Percentiles rank a stretch among this genome's conserved stretches.
Conservation (phyloP, 2,113 vertebrate genomes). For the Motacilla tschutschensis region DNA sequence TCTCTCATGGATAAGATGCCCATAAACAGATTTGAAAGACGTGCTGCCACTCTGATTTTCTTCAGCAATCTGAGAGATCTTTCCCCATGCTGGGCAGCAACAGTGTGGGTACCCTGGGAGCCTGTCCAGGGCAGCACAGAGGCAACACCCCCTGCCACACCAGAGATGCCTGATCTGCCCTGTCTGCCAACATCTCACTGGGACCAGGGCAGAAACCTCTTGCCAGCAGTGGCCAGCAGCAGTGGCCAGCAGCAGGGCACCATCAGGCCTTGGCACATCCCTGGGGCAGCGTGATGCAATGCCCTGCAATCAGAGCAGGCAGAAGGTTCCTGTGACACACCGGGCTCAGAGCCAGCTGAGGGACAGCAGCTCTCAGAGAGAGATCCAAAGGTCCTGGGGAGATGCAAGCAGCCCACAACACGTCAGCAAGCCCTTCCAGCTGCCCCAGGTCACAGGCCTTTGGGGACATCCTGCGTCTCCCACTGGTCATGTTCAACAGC, state of each 20-base stretch:
- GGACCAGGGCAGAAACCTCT: background rate
- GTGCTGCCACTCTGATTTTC: background rate
- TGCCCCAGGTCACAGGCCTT: background rate
- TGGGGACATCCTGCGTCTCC: background rate
- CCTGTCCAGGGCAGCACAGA: background rate
- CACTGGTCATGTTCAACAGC: no score
- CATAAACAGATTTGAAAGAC: background rate
- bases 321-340: background rate
- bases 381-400: background rate
- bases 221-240: background rate
- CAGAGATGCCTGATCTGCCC: background rate
- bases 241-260: background rate
- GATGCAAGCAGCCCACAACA: accelerated
- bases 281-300: background rate
- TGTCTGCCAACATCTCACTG: background rate
- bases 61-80: background rate
- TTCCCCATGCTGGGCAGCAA: background rate
- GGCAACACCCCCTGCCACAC: background rate
- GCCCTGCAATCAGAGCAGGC: background rate
- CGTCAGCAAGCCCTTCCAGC: background rate
- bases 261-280: background rate
- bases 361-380: background rate
- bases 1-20: background rate
- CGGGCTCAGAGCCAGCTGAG: background rate
- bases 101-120: background rate